A percentile compares a stretch with the other conserved stretches of the same genome.
phyloP scores from a whole-genome alignment of 2,888 invertebrate species.

The Ceraclea dissimilis region DNA sequence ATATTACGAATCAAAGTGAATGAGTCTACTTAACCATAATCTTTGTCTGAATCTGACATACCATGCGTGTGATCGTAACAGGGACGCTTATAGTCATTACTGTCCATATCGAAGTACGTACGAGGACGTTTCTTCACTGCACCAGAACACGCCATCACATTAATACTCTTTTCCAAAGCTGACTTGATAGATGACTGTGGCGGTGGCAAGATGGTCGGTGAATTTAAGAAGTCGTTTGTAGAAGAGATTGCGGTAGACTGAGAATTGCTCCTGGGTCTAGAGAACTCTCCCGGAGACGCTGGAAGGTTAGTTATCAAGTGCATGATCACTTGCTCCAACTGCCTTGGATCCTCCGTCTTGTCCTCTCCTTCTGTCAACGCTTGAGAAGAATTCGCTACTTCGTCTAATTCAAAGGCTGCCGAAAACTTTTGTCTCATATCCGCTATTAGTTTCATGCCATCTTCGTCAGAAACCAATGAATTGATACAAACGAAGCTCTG shows the following conservation, averaged over 20 bases:
- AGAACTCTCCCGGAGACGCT: constrained; percentile 23
- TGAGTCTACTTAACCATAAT: constrained; percentile 5
- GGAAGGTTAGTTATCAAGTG: constrained; percentile 53
- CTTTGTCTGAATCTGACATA: constrained; percentile 4
- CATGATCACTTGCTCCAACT: constrained; percentile 64
- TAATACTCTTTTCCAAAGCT: constrained; percentile 38
- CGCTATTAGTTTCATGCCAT: constrained; percentile 62
- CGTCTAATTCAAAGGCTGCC: constrained; percentile 53
- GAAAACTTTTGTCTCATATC: constrained; percentile 78
- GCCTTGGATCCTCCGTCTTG: constrained; percentile 62
- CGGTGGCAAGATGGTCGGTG: constrained; percentile 37
- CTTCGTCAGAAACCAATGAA: constrained; percentile 66
- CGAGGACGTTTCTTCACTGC: constrained; percentile 5
- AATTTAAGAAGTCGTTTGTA: constrained; percentile 28
- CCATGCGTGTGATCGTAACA: not conserved
- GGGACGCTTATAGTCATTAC: constrained; percentile 1
- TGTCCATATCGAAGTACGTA: not conserved
- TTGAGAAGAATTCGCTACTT: constrained; percentile 30
- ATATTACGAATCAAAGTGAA: no score
- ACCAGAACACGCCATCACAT: constrained; percentile 31
- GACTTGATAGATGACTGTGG: constrained; percentile 35
- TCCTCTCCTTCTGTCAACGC: constrained; percentile 33
- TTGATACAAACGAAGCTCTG: constrained; percentile 85
- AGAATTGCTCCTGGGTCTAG: constrained; percentile 23
- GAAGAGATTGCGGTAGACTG: not conserved